Evolutionary conservation across 1,140 invertebrate genomes (phyloP).

Genomic region (Microplitis mediator): DNA sequence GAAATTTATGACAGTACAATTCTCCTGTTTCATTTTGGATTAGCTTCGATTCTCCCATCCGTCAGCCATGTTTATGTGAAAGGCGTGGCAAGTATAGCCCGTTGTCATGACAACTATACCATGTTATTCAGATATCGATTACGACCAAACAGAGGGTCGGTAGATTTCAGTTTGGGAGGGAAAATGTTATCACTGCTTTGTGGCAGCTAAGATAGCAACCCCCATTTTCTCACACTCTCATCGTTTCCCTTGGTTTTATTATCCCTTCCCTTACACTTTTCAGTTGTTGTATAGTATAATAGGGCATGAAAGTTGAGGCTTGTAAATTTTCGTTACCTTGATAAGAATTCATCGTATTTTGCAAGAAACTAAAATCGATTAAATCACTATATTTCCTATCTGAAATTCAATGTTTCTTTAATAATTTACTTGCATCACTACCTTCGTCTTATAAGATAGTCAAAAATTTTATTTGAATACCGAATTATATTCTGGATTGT

Average conservation of each 20-base stretch:
- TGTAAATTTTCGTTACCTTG: too few relatives aligned
- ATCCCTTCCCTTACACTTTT: neutral
- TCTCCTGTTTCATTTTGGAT: neutral
- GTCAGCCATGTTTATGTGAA: slow-evolving; percentile 36
- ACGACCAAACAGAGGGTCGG: slow-evolving; percentile 54
- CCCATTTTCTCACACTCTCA: slow-evolving; percentile 38
- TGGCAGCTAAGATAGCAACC: slow-evolving; percentile 62
- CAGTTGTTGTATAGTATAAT: too few relatives aligned
- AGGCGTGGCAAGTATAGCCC: slow-evolving; percentile 22
- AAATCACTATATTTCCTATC: too few relatives aligned
- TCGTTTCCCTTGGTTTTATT: neutral
- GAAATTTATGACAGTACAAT: slow-evolving; percentile 15
- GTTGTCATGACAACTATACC: slow-evolving; percentile 37
- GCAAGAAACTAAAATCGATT: too few relatives aligned
- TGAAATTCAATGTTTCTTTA: too few relatives aligned
- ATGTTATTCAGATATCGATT: slow-evolving; percentile 61
- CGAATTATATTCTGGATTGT: too few relatives aligned
- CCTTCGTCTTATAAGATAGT: too few relatives aligned
- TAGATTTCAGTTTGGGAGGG: slow-evolving; percentile 61
- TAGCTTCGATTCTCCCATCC: neutral
- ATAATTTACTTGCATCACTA: too few relatives aligned
- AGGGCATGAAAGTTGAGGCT: too few relatives aligned
- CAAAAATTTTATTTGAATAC: too few relatives aligned
- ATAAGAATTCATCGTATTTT: too few relatives aligned
- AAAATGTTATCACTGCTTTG: slow-evolving; percentile 65